A percentile compares a stretch with the other conserved stretches of the same genome.
These are phyloP conservation scores for Odocoileus hemionus DNA, from an alignment of 2,113 vertebrate genomes.

Conservation along the genomic window DNA sequence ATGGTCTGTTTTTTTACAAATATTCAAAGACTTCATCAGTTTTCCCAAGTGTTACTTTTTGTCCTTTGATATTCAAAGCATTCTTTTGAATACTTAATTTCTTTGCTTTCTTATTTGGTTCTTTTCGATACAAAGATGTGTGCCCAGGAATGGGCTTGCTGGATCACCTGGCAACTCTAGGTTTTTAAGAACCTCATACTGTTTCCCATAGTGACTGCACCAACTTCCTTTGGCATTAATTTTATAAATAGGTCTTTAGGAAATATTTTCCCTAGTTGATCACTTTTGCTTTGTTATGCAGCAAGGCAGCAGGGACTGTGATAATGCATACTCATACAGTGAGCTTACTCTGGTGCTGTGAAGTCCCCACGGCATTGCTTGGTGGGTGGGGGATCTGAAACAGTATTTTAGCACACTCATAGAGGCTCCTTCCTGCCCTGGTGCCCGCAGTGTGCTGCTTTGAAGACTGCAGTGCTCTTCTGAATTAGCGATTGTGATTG, in stretches of 20 bases:
- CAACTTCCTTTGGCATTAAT: background rate
- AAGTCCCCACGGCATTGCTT: background rate
- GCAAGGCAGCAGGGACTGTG: background rate
- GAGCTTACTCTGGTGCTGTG: background rate
- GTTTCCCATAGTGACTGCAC: background rate
- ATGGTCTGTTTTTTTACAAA: background rate
- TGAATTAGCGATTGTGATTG: background rate
- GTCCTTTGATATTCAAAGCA: background rate
- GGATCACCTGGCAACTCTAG: background rate
- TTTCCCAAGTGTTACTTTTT: background rate
- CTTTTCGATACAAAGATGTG: background rate
- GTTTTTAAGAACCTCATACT: background rate
- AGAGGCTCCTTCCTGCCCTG: background rate
- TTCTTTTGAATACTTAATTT: background rate
- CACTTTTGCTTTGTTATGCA: background rate
- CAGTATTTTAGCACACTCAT: background rate
- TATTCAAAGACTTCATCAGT: background rate
- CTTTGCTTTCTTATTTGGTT: background rate
- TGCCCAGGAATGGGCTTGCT: background rate
- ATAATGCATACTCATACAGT: no score
- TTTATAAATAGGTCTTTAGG: background rate
- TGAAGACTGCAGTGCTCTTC: background rate
- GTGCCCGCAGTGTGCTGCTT: accelerated
- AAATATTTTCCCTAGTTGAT: background rate
- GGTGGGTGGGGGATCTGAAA: accelerated